A percentile compares a stretch with the other conserved stretches of the same genome.
These are phyloP conservation scores for Drosophila punjabiensis DNA, from an alignment of 1,140 invertebrate genomes.

Conservation along the genomic window DNA sequence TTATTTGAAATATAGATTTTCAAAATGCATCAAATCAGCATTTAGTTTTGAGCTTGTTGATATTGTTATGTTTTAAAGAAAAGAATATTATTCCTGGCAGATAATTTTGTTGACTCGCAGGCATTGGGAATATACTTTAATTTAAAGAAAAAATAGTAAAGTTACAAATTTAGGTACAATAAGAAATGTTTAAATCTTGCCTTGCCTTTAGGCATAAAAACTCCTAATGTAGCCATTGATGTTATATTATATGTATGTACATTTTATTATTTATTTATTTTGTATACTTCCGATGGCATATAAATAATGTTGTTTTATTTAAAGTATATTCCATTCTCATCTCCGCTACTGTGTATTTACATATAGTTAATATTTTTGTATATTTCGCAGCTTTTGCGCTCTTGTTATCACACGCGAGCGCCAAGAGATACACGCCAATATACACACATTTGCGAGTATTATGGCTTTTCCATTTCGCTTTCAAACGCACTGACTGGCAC, in stretches of 20 bases:
- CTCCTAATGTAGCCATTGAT: too few species aligned
- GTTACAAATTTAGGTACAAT: too few species aligned
- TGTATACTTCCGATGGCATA: neutral
- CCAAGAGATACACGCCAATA: conserved; percentile 11
- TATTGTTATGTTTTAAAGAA: neutral
- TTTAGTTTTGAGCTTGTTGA: neutral
- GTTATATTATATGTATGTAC: too few species aligned
- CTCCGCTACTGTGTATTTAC: conserved; percentile 1
- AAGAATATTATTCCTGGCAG: too few species aligned
- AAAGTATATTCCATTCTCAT: neutral
- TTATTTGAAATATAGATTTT: too few species aligned
- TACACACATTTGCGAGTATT: conserved; percentile 5
- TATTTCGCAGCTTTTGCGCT: conserved; percentile 45
- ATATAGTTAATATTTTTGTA: conserved; percentile 56
- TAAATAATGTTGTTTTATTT: neutral
- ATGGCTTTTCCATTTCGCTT: conserved; percentile 68
- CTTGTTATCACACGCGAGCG: conserved; percentile 31
- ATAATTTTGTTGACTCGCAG: neutral
- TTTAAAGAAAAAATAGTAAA: too few species aligned
- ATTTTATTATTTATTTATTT: neutral
- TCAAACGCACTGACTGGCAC: conserved; percentile 56
- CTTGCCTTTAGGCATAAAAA: too few species aligned
- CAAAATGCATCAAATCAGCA: too few species aligned
- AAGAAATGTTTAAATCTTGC: too few species aligned
- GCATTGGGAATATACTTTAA: too few species aligned